Percentiles rank a stretch among this genome's conserved stretches.
Conservation (phyloP, 2,797 vertebrate species). For the Chiroxiphia lanceolata region DNA sequence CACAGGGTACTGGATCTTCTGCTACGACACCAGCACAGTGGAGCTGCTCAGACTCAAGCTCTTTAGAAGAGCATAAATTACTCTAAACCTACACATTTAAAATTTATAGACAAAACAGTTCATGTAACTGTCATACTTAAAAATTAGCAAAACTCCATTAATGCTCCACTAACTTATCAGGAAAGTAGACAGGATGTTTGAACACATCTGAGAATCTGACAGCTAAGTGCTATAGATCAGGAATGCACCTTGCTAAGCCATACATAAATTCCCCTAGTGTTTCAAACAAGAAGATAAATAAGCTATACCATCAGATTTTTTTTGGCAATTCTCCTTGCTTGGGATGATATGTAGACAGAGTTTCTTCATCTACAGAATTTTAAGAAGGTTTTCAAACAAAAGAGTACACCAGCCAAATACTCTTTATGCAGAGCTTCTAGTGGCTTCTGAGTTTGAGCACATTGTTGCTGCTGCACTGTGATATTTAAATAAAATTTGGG, state of each 20-base stretch:
- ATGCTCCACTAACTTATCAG: neutral
- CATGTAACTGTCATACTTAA: constrained; percentile 17
- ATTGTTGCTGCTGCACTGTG: neutral
- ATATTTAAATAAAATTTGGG: neutral
- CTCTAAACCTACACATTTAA: neutral
- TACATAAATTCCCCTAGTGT: constrained; percentile 19
- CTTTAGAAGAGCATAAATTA: neutral
- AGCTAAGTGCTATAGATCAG: constrained; percentile 27
- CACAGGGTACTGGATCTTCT: neutral
- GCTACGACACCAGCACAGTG: neutral
- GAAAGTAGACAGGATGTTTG: neutral
- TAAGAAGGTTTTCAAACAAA: constrained; percentile 23
- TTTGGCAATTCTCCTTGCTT: neutral
- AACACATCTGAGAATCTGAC: neutral
- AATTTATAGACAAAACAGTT: constrained; percentile 51
- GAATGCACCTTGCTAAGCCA: neutral
- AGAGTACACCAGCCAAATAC: neutral
- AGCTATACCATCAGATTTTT: neutral
- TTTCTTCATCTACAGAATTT: constrained; percentile 35
- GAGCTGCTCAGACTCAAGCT: neutral
- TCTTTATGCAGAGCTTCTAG: neutral
- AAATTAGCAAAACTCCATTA: constrained; percentile 57
- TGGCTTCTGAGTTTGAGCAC: neutral
- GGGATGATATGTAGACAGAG: constrained; percentile 18
- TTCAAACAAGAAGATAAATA: constrained; percentile 56